Evolutionary conservation across 1,140 invertebrate genomes (phyloP).

Genomic region (Aplysia californica): DNA sequence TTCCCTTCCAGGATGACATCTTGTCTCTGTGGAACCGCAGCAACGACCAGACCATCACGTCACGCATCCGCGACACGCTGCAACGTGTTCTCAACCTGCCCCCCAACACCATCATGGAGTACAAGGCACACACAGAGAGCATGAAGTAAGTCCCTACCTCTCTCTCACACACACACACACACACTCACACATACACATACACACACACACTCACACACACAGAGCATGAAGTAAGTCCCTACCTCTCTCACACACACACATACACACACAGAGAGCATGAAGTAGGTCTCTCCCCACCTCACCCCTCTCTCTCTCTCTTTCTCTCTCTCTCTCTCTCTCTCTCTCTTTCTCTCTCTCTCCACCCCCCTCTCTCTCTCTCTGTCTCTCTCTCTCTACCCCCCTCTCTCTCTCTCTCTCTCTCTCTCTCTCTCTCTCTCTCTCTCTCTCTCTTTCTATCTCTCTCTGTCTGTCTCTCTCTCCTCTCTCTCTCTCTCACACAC

Average conservation of each 20-base stretch:
- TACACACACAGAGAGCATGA: conserved; percentile 84
- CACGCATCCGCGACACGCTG: conserved; percentile 92
- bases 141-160: conserved; percentile 71
- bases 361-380: not conserved
- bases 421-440: not conserved
- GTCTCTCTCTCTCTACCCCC: too few relatives aligned
- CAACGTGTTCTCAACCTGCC: conserved; percentile 95
- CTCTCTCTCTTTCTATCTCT: too few relatives aligned
- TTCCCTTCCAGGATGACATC: conserved; percentile 86
- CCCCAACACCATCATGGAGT: conserved; percentile 91
- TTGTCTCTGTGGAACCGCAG: conserved; percentile 98
- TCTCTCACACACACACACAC: not conserved
- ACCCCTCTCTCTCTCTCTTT: not conserved
- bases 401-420: not conserved
- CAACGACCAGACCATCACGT: conserved; percentile 88
- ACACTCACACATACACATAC: conserved; percentile 58
- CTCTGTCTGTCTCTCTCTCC: conserved; percentile 7
- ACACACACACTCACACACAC: conserved; percentile 70
- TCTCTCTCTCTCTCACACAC: not conserved
- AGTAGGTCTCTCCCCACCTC: conserved; percentile 61
- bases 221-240: conserved; percentile 65
- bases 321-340: not conserved
- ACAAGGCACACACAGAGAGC: conserved; percentile 92
- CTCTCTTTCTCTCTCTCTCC: not conserved
- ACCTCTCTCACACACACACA: not conserved